A percentile compares a stretch with the other conserved stretches of the same genome.
Evolutionary conservation across 2,888 invertebrate genomes (phyloP).

Genomic region (Zaprionus lineosus): DNA sequence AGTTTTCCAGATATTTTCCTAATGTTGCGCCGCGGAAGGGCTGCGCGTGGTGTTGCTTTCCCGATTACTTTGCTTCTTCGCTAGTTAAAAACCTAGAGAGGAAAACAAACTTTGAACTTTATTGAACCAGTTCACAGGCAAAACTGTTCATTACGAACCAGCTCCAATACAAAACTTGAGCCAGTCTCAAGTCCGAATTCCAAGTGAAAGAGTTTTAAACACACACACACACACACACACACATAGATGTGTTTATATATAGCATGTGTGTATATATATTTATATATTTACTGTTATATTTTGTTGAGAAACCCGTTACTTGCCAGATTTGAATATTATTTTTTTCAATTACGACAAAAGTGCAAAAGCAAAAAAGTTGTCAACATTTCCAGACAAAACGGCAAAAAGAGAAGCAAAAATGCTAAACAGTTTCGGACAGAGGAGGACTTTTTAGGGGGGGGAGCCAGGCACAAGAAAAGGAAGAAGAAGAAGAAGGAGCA

Average conservation of each 20-base stretch:
- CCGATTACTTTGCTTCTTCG: too few species aligned
- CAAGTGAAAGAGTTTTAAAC: too few species aligned
- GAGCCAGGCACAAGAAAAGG: background rate
- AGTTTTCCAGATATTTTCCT: conserved; percentile 24
- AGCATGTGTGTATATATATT: background rate
- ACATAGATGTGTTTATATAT: background rate
- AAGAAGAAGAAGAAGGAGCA: background rate
- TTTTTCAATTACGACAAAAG: conserved; percentile 78
- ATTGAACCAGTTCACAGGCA: too few species aligned
- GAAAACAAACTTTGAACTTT: too few species aligned
- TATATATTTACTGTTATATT: background rate
- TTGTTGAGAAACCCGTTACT: too few species aligned
- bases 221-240: background rate
- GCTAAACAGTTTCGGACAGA: conserved; percentile 48
- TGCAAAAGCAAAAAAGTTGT: conserved; percentile 79
- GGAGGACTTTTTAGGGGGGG: too few species aligned
- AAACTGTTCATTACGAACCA: too few species aligned
- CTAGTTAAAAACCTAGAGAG: too few species aligned
- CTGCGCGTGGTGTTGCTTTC: conserved; percentile 11
- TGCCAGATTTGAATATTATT: conserved; percentile 57
- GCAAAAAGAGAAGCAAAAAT: conserved; percentile 35
- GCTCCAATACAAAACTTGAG: too few species aligned
- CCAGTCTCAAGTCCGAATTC: too few species aligned
- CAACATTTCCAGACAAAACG: conserved; percentile 69
- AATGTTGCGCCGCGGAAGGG: conserved; percentile 1